These are phyloP conservation scores for Cardinalis cardinalis DNA, from an alignment of 2,113 vertebrate species.

Conservation along the genomic window DNA sequence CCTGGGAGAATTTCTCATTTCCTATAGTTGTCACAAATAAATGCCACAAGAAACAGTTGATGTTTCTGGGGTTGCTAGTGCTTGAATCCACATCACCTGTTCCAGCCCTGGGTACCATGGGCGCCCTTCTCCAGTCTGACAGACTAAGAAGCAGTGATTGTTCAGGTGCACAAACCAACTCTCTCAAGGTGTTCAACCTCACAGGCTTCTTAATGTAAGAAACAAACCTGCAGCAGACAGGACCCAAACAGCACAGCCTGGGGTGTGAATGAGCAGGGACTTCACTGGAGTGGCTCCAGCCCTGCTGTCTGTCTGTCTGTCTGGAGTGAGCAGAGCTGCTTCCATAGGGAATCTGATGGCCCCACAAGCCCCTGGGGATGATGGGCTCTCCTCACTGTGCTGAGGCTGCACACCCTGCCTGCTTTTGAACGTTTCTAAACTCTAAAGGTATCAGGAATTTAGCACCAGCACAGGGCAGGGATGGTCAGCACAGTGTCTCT, in stretches of 20 bases:
- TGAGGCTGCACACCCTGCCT: neutral
- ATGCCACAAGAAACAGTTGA: neutral
- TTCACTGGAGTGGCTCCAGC: neutral
- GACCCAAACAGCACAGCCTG: neutral
- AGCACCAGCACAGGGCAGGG: neutral
- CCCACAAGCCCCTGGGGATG: neutral
- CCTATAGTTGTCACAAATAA: neutral
- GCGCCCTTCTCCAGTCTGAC: neutral
- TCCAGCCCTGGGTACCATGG: neutral
- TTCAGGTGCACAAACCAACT: slow-evolving; percentile 6
- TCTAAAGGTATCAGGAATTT: neutral
- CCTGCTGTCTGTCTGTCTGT: neutral
- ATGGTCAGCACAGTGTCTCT: accelerated
- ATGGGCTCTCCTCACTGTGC: neutral
- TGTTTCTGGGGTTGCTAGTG: neutral
- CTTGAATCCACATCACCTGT: neutral
- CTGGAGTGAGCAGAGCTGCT: neutral
- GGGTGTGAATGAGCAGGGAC: accelerated
- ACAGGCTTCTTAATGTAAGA: slow-evolving; percentile 52
- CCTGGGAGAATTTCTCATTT: neutral
- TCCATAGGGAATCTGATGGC: accelerated
- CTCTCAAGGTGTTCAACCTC: neutral
- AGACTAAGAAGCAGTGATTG: slow-evolving; percentile 11
- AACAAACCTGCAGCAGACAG: neutral
- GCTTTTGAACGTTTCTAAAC: neutral